phyloP scores from a whole-genome alignment of 2,797 vertebrate genomes.

The Gymnodraco acuticeps region DNA sequence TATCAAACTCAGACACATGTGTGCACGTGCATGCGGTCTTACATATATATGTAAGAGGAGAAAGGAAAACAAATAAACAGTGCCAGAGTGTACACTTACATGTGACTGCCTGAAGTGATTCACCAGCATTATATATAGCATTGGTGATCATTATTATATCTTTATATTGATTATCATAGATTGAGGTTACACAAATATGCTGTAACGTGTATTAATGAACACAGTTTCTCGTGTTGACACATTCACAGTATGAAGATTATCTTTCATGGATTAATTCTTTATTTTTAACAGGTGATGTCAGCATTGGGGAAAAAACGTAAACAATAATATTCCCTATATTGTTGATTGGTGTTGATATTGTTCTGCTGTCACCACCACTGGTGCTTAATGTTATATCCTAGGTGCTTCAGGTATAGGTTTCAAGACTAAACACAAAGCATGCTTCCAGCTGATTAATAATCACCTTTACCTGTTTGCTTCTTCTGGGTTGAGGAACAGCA shows the following conservation, averaged over 20 bases:
- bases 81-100: conserved; percentile 6
- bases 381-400: neutral
- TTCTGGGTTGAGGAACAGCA: conserved; percentile 14
- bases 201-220: neutral
- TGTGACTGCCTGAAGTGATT: conserved; percentile 11
- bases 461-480: conserved; percentile 65
- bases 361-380: neutral
- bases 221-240: conserved; percentile 6
- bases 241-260: neutral
- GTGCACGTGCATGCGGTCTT: conserved; percentile 14
- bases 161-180: neutral
- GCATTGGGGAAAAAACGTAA: conserved; percentile 4
- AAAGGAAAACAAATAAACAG: conserved; percentile 16
- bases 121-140: conserved; percentile 14
- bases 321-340: conserved; percentile 3
- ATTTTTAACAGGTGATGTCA: neutral
- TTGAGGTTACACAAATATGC: neutral
- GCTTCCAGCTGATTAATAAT: conserved; percentile 35
- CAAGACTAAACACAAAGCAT: conserved; percentile 3
- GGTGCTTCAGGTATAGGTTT: neutral
- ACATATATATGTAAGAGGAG: conserved; percentile 2
- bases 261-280: neutral
- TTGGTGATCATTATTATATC: neutral
- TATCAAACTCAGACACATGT: conserved; percentile 34
- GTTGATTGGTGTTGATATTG: too few relatives aligned